These are phyloP conservation scores for Neolamprologus variostigma DNA, from an alignment of 2,113 vertebrate species.

Conservation along the genomic window DNA sequence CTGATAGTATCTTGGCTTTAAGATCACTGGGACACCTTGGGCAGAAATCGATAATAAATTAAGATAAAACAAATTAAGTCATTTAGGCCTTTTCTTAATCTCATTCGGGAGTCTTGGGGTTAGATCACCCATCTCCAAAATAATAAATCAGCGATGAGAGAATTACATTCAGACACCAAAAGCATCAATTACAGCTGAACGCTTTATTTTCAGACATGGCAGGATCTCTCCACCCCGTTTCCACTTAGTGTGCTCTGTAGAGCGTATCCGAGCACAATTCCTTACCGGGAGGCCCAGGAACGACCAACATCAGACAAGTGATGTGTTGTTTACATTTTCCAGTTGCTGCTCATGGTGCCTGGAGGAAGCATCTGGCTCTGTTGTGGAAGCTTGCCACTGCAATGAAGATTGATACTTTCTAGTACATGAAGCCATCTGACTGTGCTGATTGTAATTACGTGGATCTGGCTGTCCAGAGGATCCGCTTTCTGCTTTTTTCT, in stretches of 20 bases:
- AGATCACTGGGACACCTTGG: conserved; percentile 35
- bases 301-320: not conserved
- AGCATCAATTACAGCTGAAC: not conserved
- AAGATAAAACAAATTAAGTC: conserved; percentile 32
- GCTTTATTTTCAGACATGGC: not conserved
- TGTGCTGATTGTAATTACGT: conserved; percentile 23
- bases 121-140: not conserved
- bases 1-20: conserved; percentile 7
- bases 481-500: not conserved
- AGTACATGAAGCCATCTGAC: conserved; percentile 41
- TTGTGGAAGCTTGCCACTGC: conserved; percentile 19
- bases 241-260: not conserved
- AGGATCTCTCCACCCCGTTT: not conserved
- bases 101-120: not conserved
- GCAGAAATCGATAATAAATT: conserved; percentile 26
- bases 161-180: not conserved
- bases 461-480: conserved; percentile 25
- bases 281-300: not conserved
- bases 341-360: not conserved
- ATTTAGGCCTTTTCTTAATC: not conserved
- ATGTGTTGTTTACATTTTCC: conserved; percentile 38
- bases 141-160: not conserved
- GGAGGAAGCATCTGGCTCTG: conserved; percentile 48
- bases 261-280: not conserved
- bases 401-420: conserved; percentile 52